phyloP scores from a whole-genome alignment of 2,113 vertebrate species.

The Syngnathus typhle region DNA sequence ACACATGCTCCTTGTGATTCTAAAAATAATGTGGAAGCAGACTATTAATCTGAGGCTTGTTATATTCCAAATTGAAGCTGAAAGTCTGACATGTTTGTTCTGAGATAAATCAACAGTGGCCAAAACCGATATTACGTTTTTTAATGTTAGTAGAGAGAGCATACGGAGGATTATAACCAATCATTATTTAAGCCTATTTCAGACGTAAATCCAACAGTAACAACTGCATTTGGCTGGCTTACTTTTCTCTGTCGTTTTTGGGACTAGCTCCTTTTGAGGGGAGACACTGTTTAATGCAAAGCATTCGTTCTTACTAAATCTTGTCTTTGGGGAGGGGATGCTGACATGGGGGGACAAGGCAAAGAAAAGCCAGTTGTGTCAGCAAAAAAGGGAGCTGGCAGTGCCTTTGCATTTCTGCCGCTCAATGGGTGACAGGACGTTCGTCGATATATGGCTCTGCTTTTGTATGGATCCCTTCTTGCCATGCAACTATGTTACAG shows the following conservation, averaged over 20 bases:
- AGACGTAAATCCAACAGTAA: constrained; percentile 67
- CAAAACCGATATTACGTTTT: background rate
- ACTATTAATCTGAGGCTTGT: background rate
- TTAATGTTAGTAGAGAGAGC: constrained; percentile 21
- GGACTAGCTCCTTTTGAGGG: constrained; percentile 23
- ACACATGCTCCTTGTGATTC: background rate
- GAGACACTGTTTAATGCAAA: constrained; percentile 53
- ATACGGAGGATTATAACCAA: constrained; percentile 74
- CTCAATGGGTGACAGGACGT: constrained; percentile 54
- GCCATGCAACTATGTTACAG: constrained; percentile 17
- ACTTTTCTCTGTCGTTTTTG: constrained; percentile 32
- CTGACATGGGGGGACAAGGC: constrained; percentile 34
- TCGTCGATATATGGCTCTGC: constrained; percentile 36
- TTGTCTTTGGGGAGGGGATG: constrained; percentile 55
- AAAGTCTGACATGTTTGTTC: background rate
- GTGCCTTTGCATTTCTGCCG: constrained; percentile 36
- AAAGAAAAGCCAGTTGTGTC: constrained; percentile 53
- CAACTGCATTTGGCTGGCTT: constrained; percentile 70
- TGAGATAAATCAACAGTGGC: background rate
- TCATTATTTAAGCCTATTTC: constrained; percentile 76
- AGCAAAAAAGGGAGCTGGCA: constrained; percentile 48
- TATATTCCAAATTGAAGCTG: background rate
- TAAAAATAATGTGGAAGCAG: background rate
- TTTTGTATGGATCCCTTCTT: constrained; percentile 25
- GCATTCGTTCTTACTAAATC: constrained; percentile 59